Base-by-base conservation (phyloP, 2,797 vertebrate species). In the Danio albolineatus region DNA sequence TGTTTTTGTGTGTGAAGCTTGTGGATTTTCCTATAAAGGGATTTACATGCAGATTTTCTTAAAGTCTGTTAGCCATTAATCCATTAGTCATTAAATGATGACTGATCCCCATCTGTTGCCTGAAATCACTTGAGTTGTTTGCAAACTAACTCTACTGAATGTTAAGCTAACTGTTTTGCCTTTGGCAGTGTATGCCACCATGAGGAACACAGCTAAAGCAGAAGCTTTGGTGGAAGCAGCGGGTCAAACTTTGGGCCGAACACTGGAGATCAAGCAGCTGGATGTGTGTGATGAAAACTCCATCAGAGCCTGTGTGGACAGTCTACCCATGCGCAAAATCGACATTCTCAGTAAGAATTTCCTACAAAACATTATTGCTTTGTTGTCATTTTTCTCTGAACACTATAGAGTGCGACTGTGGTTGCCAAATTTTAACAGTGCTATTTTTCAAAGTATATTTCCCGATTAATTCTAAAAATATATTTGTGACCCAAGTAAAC, bases 211-310 rank as follows among this genome's bases (percentile, higher is more conserved):
- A 62, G 86, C 85, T 60, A 96, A 93, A 85, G 91, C 87, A 0
- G 87, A 89, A 48, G 78, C 86, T 0, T 89, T 97, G 2, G 89
- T 93, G 3, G 91, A 94, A 80, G 94, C 91, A 4, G 92, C 90
- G 2, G 93, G 94, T 66, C 87, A 49, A 57, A 90, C 89, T 17
- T 85, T 96, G 86, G 95, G 95, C 41, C 90, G 91, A 78, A 96
- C 94, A 14, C 71, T 97, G 1, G 94, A 95, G 82, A 92, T 97
- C 65, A 96, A 94, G 85, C 92, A 95, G 61, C 86, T 96, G 84
- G 95, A 96, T 41, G 95, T 97, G 1, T 96, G 95, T 81, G 89
- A 93, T 17, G 95, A 96, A 64, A 75, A 87, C n/a, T 96, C 95
- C 49, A 95, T 96, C 83, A 93, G 88, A 85, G 86, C 89, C 36